phyloP scores from a whole-genome alignment of 2,797 vertebrate genomes.

The Chiroxiphia lanceolata region DNA sequence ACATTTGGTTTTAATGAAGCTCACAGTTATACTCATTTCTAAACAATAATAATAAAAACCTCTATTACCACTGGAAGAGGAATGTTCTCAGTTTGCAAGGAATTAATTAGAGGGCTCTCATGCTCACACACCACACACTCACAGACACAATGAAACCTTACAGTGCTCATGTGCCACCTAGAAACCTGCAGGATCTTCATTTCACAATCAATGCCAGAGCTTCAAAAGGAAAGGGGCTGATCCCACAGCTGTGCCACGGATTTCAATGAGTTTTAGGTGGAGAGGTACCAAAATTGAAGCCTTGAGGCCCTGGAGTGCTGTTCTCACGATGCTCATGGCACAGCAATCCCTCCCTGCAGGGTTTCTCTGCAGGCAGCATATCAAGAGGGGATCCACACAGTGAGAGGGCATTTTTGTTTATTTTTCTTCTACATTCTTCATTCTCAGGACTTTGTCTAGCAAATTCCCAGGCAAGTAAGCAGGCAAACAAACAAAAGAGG shows the following conservation, averaged over 20 bases:
- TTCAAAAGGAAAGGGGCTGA: background rate
- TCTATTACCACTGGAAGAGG: background rate
- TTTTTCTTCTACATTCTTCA: background rate
- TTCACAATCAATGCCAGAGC: background rate
- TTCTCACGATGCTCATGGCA: background rate
- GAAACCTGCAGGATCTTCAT: background rate
- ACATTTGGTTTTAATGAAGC: constrained; percentile 67
- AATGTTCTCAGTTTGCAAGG: background rate
- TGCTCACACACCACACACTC: background rate
- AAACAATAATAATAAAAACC: constrained; percentile 21
- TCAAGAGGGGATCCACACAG: background rate
- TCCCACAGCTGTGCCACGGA: background rate
- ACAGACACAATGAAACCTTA: background rate
- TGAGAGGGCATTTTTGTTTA: background rate
- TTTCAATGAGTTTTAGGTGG: background rate
- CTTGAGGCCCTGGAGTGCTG: background rate
- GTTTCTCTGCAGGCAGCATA: background rate
- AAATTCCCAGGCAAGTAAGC: background rate
- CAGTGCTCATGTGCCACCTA: background rate
- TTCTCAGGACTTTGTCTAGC: background rate
- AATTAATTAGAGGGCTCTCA: background rate
- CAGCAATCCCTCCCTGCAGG: background rate
- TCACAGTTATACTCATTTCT: background rate
- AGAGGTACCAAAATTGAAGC: background rate
- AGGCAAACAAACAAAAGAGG: background rate